These are phyloP conservation scores for Notolabrus celidotus DNA, from an alignment of 2,797 vertebrate genomes.

Conservation along the genomic window DNA sequence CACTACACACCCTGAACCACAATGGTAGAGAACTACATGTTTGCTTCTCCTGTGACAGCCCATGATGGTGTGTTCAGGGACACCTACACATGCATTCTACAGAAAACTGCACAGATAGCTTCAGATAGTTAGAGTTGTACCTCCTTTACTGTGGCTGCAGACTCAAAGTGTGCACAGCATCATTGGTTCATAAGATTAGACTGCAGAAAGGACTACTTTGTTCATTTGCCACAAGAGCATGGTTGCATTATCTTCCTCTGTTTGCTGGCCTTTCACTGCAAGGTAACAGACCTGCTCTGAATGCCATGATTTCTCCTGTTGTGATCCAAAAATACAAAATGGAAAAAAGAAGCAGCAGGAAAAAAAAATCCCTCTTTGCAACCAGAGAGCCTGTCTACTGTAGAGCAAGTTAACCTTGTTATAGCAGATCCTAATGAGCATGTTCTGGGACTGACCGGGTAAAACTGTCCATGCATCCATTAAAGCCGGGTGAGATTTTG, in stretches of 20 bases:
- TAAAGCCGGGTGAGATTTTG: not conserved
- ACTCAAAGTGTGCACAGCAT: too few species aligned
- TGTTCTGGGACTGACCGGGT: not conserved
- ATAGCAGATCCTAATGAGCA: too few species aligned
- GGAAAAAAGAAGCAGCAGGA: not conserved
- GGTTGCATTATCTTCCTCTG: not conserved
- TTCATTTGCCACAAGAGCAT: not conserved
- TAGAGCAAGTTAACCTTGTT: too few species aligned
- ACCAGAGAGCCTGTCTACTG: not conserved
- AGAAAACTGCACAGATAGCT: not conserved
- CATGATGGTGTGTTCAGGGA: conserved; percentile 12
- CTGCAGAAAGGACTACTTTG: not conserved
- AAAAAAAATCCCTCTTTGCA: not conserved
- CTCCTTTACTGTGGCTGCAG: not conserved
- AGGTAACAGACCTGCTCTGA: not conserved
- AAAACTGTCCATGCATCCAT: not conserved
- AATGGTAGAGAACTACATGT: conserved; percentile 21
- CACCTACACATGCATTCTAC: not conserved
- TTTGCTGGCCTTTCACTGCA: not conserved
- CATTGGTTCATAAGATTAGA: too few species aligned
- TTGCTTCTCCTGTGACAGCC: conserved; percentile 11
- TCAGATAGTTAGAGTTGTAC: too few species aligned
- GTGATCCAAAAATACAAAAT: not conserved
- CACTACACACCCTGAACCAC: not conserved
- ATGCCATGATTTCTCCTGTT: not conserved